Evolutionary conservation across 2,113 vertebrate species (phyloP), one percentile per base, ranked within the genome.

Genomic region (Australoheros scitulus): DNA sequence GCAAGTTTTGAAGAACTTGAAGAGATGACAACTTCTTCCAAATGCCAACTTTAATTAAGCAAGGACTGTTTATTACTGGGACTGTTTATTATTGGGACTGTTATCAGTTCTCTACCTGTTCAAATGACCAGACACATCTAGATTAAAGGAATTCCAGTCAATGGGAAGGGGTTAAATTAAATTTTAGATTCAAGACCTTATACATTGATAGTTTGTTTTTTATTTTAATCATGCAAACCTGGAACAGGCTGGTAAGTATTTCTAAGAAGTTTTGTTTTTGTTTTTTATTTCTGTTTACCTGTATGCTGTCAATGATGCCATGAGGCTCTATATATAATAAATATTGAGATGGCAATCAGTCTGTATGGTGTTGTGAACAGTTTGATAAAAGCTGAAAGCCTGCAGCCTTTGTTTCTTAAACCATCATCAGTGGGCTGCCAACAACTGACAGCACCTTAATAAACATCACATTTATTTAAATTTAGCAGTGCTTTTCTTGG

Each of bases 191-290:
- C 77, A 17, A 79, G 36, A 60, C 57, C 26, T 79, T 29, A 77
- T 36, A 52, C 7, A 1, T 43, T n/a, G 60, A 80, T 82, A 47
- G 47, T 79, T 86, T 15, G 76, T 72, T 2, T 29, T 75, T 36
- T 29, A 2, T 32, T 68, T 57, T 68, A 81, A 91, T 93, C 87
- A 75, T 81, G 79, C 87, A 91, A 94, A 91, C 91, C 86, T 80
- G 93, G 90, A 94, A 85, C 76, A 85, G 86, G 91, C 77, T 94
- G 96, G 96, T 96, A 96, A 96, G 95, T 96, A 95, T 96, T 95
- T 95, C 90, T 93, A 89, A 91, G 79, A 81, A 61, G 79, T 91
- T 90, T 92, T 90, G 93, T 65, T 95, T 95, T 93, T 95, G 84
- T 95, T 29, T 7, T 47, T 47, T 5, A 3, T 91, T 91, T 84